Conservation (phyloP, 2,888 invertebrate genomes). For the Gastracanthus pulcherrimus region DNA sequence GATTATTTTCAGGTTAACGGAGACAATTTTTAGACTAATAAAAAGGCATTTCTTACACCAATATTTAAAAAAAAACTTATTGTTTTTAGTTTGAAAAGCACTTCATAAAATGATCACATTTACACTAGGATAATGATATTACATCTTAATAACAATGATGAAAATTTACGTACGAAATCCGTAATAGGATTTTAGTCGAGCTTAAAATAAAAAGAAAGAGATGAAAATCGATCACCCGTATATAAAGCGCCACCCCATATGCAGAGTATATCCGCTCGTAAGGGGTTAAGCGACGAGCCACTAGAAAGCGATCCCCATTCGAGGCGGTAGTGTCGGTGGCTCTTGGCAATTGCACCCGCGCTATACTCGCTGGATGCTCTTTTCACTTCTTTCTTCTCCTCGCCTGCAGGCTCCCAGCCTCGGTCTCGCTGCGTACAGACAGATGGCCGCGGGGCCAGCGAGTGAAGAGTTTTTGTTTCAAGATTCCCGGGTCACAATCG, state of each 20-base stretch:
- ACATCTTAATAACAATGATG: background rate
- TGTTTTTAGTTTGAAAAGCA: too few relatives aligned
- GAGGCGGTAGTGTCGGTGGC: constrained; percentile 14
- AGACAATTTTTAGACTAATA: too few relatives aligned
- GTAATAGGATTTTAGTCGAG: constrained; percentile 41
- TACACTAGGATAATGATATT: too few relatives aligned
- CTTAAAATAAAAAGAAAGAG: constrained; percentile 18
- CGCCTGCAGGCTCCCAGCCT: too few relatives aligned
- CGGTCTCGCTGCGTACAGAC: too few relatives aligned
- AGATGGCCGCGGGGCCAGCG: constrained; percentile 69
- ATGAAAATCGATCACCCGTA: constrained; percentile 41
- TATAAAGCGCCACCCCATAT: constrained; percentile 31
- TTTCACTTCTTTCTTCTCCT: constrained; percentile 62
- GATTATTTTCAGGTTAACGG: too few relatives aligned
- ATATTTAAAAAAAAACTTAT: too few relatives aligned
- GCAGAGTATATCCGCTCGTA: background rate
- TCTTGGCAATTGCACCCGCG: constrained; percentile 51
- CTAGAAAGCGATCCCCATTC: constrained; percentile 73
- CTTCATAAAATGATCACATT: too few relatives aligned
- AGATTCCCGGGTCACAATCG: constrained; percentile 74
- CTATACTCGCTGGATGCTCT: constrained; percentile 71
- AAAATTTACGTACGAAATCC: background rate
- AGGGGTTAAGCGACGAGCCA: constrained; percentile 76
- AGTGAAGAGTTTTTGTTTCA: constrained; percentile 77
- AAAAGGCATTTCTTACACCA: too few relatives aligned